Evolutionary conservation across 2,113 vertebrate genomes (phyloP), one percentile per base, ranked within the genome.

Genomic region (Antigone vipio): DNA sequence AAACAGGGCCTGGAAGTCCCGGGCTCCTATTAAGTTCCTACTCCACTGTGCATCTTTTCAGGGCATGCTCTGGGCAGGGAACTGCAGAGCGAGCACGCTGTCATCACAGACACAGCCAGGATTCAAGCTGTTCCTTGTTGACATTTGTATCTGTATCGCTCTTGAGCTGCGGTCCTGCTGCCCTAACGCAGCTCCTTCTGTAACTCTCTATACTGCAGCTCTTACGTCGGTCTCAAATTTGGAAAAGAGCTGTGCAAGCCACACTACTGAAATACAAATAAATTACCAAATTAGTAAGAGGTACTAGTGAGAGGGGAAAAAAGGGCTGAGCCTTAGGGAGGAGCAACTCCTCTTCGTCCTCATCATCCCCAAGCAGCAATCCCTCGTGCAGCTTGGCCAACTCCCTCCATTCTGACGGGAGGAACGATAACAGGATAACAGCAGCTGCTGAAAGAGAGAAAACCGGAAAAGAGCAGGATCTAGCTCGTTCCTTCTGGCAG

Each of bases 71-170:
- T 0, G 3, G 45, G 52, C 68, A 47, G 20, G 34, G 63, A 79
- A 47, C 15, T 19, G 72, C 80, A 52, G 82, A 64, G 49, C 1
- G 4, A 82, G 83, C 75, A 21, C 50, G 4, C 27, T 38, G 79
- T 17, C 50, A 60, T 1, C 52, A 2, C 64, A 56, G 71, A 45
- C 67, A 45, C 35, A 53, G 71, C 30, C 30, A 50, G 38, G 19
- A 22, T 6, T 22, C 10, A 6, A 38, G 79, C 75, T 30, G 71
- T 15, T 38, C 44, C 58, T 24, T 4, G 42, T 0, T 38, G 44
- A 12, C 68, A 35, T 40, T 18, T 18, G 11, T 42, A 34, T 11
- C 44, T 27, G n/a, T 2, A 9, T 5, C 0, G 0, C n/a, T 42
- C 34, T 2, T 0, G 21, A 42, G 47, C 3, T 42, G 44, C 20